These are phyloP conservation scores for Monopterus albus DNA, from an alignment of 2,113 vertebrate species.

Conservation along the genomic window DNA sequence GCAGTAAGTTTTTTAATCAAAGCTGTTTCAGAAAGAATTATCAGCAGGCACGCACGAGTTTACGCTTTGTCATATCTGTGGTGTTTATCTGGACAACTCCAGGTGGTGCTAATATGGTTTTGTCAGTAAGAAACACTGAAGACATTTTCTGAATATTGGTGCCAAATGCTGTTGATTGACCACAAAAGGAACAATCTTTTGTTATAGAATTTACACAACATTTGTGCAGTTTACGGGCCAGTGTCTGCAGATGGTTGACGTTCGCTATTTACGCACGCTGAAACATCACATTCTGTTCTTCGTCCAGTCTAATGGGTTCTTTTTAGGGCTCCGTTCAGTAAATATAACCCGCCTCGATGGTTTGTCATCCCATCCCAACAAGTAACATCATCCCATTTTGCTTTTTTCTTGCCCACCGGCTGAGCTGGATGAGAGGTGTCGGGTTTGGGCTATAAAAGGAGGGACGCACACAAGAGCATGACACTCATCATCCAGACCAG, in stretches of 20 bases:
- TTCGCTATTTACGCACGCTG: background rate
- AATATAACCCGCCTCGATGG: conserved; percentile 76
- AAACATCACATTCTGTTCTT: background rate
- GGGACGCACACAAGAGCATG: conserved; percentile 28
- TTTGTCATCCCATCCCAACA: conserved; percentile 80
- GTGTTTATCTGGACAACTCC: background rate
- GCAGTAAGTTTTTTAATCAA: background rate
- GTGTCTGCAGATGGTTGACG: no score
- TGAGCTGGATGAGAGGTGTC: conserved; percentile 62
- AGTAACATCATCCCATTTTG: conserved; percentile 67
- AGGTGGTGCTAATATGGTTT: background rate
- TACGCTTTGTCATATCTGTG: no score
- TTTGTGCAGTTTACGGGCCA: no score
- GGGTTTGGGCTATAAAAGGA: conserved; percentile 82
- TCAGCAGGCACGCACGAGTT: background rate
- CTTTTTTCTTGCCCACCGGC: conserved; percentile 10
- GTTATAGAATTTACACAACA: no score
- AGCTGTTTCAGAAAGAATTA: background rate
- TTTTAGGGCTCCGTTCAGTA: conserved; percentile 74
- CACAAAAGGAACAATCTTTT: background rate
- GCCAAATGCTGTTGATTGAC: background rate
- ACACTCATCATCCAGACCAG: conserved; percentile 55
- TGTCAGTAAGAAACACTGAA: background rate
- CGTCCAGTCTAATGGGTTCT: conserved; percentile 66
- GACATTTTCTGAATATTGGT: no score